Percentiles rank a stretch among this genome's conserved stretches.
Conservation (phyloP, 2,113 vertebrate species). For the Tringa solitaria region DNA sequence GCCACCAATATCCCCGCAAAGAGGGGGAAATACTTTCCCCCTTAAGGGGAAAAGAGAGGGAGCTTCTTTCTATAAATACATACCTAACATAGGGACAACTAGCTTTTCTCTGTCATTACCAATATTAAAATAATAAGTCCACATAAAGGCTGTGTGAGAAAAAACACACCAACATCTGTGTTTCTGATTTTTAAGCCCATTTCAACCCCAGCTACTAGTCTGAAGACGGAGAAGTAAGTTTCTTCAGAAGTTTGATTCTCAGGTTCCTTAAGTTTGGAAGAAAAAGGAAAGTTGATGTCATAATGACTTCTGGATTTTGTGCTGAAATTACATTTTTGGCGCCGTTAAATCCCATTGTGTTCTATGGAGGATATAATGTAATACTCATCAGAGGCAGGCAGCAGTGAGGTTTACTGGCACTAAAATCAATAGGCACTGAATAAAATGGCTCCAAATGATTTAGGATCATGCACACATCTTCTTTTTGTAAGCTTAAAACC, state of each 20-base stretch:
- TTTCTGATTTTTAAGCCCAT: neutral
- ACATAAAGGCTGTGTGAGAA: neutral
- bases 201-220: neutral
- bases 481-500: slow-evolving; percentile 65
- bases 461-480: slow-evolving; percentile 58
- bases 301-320: slow-evolving; percentile 61
- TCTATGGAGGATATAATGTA: slow-evolving; percentile 59
- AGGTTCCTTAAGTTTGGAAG: neutral
- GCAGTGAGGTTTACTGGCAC: slow-evolving; percentile 68
- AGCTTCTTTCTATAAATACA: neutral
- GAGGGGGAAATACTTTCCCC: too few relatives aligned
- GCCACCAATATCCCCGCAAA: neutral
- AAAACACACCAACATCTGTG: accelerated
- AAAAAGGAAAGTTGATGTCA: slow-evolving; percentile 35
- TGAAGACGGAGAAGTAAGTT: neutral
- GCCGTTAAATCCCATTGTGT: slow-evolving; percentile 56
- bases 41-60: neutral
- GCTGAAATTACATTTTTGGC: slow-evolving; percentile 73
- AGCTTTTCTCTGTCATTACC: neutral
- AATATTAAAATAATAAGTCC: neutral
- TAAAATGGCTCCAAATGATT: slow-evolving; percentile 69
- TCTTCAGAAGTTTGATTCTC: neutral
- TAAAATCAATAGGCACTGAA: slow-evolving; percentile 72
- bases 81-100: neutral
- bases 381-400: slow-evolving; percentile 63